Conservation (phyloP, 2,888 invertebrate genomes). For the Aleiodes testaceus region DNA sequence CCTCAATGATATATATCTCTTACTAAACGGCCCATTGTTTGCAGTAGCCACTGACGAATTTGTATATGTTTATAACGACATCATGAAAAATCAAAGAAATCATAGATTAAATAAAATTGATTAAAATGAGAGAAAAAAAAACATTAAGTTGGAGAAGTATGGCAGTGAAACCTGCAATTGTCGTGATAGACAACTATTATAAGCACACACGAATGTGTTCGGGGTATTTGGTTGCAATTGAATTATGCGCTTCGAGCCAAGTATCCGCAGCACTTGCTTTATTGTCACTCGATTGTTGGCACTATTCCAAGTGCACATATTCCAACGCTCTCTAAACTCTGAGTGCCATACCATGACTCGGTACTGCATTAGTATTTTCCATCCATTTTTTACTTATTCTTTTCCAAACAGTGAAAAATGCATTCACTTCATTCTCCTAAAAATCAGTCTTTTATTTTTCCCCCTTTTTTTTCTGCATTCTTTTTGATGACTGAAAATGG, state of each 20-base stretch:
- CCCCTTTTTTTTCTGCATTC: too few species aligned
- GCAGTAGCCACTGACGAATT: slow-evolving; percentile 71
- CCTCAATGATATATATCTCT: slow-evolving; percentile 72
- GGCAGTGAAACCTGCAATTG: not conserved
- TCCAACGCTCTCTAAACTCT: slow-evolving; percentile 14
- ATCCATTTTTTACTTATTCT: not conserved
- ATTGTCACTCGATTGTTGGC: slow-evolving; percentile 58
- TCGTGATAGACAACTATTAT: slow-evolving; percentile 26
- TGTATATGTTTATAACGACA: slow-evolving; percentile 72
- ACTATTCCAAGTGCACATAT: slow-evolving; percentile 50
- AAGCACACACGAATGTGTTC: slow-evolving; percentile 11
- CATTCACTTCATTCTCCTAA: not conserved
- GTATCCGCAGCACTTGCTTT: slow-evolving; percentile 44
- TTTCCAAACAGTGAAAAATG: not conserved
- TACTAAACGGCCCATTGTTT: slow-evolving; percentile 72
- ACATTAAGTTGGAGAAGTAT: not conserved
- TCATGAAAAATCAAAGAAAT: too few species aligned
- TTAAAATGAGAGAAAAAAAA: not conserved
- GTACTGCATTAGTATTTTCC: not conserved
- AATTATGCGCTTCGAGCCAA: slow-evolving; percentile 29
- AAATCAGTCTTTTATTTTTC: too few species aligned
- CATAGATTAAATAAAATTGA: too few species aligned
- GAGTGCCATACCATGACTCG: slow-evolving; percentile 24
- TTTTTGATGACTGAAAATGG: too few species aligned
- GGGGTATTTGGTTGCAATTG: slow-evolving; percentile 18